Evolutionary conservation across 2,888 invertebrate species (phyloP), one percentile per base, ranked within the genome.

Genomic region (Chymomyza procnemis): DNA sequence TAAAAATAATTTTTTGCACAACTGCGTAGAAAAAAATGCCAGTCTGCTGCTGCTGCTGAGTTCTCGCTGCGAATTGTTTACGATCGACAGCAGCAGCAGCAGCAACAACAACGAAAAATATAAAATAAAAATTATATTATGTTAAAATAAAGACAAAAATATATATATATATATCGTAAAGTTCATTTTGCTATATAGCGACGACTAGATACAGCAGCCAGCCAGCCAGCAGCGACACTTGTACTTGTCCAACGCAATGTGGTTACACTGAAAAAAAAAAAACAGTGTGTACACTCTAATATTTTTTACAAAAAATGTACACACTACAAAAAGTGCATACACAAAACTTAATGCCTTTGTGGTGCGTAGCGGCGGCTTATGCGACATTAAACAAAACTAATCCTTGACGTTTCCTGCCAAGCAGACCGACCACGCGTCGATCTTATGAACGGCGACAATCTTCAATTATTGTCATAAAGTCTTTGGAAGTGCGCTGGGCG

Each of bases 1-100:
- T 71, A 69, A 64, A 67, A 68, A 77, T 56, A 52, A 74, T 76
- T 74, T n/a, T 76, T 71, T 74, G 78, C 71, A 57, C 69, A 85
- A 82, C 82, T 85, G 85, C 82, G 82, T 85, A 82, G 79, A 82
- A 85, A 41, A 41, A 41, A 41, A 26, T n/a, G 66, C 79, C 79
- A 74, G 78, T 26, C n/a, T n/a, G n/a, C n/a, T n/a, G n/a, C n/a
- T n/a, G n/a, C n/a, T n/a, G n/a, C n/a, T n/a, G n/a, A n/a, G n/a
- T n/a, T n/a, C n/a, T 41, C 34, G 83, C 80, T 69, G 82, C 72
- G 59, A 67, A 75, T 76, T 85, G 79, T 80, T 79, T 84, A 80
- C 72, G 81, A 78, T 74, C 72, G 81, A 70, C 54, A 59, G 22
- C 46, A 46, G 50, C 64, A 65, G 71, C 65, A 52, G 72, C 72